These are phyloP conservation scores for Pantala flavescens DNA, from an alignment of 1,140 invertebrate genomes.

Conservation along the genomic window DNA sequence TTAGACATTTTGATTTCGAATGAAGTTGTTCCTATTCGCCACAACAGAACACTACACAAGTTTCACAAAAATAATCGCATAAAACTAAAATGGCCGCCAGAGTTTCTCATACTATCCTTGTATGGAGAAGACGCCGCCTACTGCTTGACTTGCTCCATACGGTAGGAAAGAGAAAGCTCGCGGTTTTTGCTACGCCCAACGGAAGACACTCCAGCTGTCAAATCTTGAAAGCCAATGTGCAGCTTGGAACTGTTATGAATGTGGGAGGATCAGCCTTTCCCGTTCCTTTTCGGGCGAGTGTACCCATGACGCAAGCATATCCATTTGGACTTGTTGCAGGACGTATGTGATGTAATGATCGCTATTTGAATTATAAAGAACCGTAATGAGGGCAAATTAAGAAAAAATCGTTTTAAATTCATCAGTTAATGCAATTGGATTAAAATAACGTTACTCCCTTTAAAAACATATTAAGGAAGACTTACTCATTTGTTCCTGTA, in stretches of 20 bases:
- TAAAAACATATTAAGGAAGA: no score
- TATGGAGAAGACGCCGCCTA: conserved; percentile 7
- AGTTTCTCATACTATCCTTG: conserved; percentile 9
- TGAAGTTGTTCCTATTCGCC: background rate
- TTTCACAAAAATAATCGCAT: background rate
- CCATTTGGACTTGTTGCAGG: background rate
- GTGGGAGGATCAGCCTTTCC: background rate
- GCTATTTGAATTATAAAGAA: no score
- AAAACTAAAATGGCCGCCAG: background rate
- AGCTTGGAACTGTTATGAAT: background rate
- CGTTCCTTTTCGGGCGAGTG: background rate
- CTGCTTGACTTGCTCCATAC: conserved; percentile 7
- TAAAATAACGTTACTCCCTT: no score
- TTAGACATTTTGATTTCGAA: background rate
- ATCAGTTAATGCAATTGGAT: no score
- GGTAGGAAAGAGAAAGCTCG: conserved; percentile 3
- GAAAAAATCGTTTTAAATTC: no score
- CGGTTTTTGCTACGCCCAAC: conserved; percentile 2
- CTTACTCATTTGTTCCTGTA: no score
- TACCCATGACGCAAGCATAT: background rate
- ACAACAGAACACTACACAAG: background rate
- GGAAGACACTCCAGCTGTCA: conserved; percentile 3
- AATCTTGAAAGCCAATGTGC: conserved; percentile 1
- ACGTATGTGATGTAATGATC: background rate
- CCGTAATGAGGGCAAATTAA: no score